These are phyloP conservation scores for Agrypnia vestita DNA, from an alignment of 1,140 invertebrate species.

Conservation along the genomic window DNA sequence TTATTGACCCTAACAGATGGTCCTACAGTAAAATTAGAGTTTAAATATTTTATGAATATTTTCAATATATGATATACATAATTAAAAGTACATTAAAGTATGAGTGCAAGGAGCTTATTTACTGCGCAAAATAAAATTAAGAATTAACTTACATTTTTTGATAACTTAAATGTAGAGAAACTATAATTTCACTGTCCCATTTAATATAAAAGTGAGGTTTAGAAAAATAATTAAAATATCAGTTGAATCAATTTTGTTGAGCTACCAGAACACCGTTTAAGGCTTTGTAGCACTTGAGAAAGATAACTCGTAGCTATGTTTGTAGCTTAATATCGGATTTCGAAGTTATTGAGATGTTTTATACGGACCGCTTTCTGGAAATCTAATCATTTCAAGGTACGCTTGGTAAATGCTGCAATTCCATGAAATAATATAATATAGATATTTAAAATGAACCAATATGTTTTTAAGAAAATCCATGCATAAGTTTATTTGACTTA, in stretches of 20 bases:
- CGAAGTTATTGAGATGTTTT: conserved; percentile 12
- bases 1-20: too few species aligned
- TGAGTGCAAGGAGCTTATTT: too few species aligned
- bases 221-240: background rate
- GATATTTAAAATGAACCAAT: too few species aligned
- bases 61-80: too few species aligned
- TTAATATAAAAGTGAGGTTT: background rate
- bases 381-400: conserved; percentile 8
- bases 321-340: conserved; percentile 40
- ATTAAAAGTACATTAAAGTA: too few species aligned
- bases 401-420: background rate
- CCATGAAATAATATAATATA: background rate
- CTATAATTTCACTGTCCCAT: background rate
- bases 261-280: background rate
- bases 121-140: too few species aligned
- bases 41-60: too few species aligned
- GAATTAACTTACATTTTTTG: too few species aligned
- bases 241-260: conserved; percentile 16
- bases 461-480: too few species aligned
- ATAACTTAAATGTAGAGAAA: background rate
- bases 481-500: too few species aligned
- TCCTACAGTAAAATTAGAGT: too few species aligned
- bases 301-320: background rate
- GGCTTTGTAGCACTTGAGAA: conserved; percentile 6
- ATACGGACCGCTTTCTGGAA: background rate